Evolutionary conservation across 2,113 vertebrate species (phyloP).

Genomic region (Pogona vitticeps): DNA sequence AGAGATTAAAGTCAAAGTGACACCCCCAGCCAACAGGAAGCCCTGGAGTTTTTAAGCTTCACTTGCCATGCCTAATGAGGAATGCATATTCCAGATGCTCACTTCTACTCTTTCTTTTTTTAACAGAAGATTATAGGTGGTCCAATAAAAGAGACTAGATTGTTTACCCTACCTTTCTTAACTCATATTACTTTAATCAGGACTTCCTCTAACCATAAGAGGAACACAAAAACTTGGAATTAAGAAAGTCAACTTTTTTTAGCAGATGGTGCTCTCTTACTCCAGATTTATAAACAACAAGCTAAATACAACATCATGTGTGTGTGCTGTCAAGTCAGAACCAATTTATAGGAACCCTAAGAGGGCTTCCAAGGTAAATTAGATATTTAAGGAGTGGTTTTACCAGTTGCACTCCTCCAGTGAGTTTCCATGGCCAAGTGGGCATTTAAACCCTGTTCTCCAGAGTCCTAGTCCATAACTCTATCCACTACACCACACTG

Average conservation of each 20-base stretch:
- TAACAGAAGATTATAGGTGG: neutral
- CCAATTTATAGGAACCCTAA: too few species aligned
- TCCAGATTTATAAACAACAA: neutral
- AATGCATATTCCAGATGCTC: neutral
- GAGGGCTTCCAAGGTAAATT: too few species aligned
- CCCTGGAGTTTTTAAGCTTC: neutral
- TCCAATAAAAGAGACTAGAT: neutral
- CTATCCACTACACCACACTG: too few species aligned
- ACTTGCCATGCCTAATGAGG: neutral
- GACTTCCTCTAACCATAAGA: neutral
- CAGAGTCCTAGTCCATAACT: too few species aligned
- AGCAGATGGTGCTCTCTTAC: neutral
- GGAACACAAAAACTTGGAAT: neutral
- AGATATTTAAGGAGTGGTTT: too few species aligned
- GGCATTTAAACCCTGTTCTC: too few species aligned
- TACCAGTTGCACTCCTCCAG: too few species aligned
- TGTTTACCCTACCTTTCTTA: neutral
- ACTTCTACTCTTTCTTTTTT: neutral
- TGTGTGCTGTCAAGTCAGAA: too few species aligned
- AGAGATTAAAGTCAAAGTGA: neutral
- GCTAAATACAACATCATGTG: neutral
- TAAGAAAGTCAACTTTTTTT: neutral
- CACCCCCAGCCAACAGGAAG: neutral
- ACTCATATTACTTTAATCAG: neutral
- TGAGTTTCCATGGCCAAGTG: too few species aligned